These are phyloP conservation scores for Setipinna tenuifilis DNA, from an alignment of 2,797 vertebrate species.

Conservation along the genomic window DNA sequence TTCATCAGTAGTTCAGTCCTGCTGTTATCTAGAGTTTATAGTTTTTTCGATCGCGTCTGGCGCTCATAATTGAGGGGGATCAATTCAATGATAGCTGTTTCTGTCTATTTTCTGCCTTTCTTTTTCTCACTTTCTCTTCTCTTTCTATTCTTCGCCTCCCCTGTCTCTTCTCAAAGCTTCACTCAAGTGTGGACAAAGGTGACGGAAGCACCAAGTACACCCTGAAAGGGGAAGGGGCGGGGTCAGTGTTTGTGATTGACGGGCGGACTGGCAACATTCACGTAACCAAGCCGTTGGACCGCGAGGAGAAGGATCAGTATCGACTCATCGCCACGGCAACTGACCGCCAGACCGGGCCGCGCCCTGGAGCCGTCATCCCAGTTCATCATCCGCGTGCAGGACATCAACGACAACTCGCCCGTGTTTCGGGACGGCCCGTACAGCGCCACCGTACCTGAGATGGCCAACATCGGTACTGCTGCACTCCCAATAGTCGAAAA, in stretches of 20 bases:
- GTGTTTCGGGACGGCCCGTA: conserved; percentile 81
- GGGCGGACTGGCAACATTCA: conserved; percentile 87
- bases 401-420: conserved; percentile 91
- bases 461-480: conserved; percentile 84
- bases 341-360: conserved; percentile 78
- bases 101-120: neutral
- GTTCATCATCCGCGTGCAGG: conserved; percentile 88
- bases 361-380: conserved; percentile 85
- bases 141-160: neutral
- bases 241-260: conserved; percentile 87
- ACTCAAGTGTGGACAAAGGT: conserved; percentile 84
- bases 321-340: conserved; percentile 81
- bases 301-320: conserved; percentile 87
- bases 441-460: conserved; percentile 84
- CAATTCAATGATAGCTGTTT: neutral
- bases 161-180: conserved; percentile 65
- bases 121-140: conserved; percentile 1
- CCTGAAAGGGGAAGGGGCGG: conserved; percentile 86
- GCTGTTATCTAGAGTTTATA: neutral
- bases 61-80: conserved; percentile 8
- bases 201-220: conserved; percentile 83
- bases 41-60: conserved; percentile 12
- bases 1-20: neutral
- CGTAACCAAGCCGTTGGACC: conserved; percentile 86
- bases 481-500: neutral